Conservation (phyloP, 2,113 vertebrate species). For the Riparia riparia region DNA sequence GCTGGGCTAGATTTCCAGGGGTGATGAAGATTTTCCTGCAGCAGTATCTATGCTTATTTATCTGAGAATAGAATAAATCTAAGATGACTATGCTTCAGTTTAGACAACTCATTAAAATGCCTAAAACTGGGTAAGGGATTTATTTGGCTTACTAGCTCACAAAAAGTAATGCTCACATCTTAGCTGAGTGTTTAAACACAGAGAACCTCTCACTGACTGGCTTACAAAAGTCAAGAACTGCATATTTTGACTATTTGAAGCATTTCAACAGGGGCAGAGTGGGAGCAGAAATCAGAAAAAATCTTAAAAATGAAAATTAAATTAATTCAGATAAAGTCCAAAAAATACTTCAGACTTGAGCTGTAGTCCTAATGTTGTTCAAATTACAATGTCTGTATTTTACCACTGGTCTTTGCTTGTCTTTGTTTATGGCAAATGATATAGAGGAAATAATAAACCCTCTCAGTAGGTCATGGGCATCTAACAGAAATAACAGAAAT, state of each 20-base stretch:
- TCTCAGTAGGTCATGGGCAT: neutral
- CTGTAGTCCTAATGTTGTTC: neutral
- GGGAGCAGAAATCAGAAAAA: neutral
- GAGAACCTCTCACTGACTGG: neutral
- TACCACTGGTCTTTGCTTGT: neutral
- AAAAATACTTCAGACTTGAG: neutral
- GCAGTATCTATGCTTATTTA: neutral
- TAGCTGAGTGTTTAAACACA: neutral
- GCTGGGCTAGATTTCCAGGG: neutral
- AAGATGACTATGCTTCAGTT: neutral
- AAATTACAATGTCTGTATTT: neutral
- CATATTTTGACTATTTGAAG: neutral
- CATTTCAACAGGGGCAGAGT: neutral
- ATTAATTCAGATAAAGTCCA: neutral
- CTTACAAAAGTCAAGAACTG: neutral
- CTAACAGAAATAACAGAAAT: neutral
- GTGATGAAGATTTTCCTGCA: neutral
- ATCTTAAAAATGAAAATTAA: neutral
- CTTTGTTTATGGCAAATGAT: neutral
- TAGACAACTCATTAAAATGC: neutral
- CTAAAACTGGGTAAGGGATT: neutral
- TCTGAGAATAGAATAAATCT: neutral
- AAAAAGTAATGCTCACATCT: neutral
- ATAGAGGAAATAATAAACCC: neutral
- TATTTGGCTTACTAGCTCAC: neutral